These are phyloP conservation scores for Engystomops pustulosus DNA, from an alignment of 2,113 vertebrate genomes.

Conservation along the genomic window DNA sequence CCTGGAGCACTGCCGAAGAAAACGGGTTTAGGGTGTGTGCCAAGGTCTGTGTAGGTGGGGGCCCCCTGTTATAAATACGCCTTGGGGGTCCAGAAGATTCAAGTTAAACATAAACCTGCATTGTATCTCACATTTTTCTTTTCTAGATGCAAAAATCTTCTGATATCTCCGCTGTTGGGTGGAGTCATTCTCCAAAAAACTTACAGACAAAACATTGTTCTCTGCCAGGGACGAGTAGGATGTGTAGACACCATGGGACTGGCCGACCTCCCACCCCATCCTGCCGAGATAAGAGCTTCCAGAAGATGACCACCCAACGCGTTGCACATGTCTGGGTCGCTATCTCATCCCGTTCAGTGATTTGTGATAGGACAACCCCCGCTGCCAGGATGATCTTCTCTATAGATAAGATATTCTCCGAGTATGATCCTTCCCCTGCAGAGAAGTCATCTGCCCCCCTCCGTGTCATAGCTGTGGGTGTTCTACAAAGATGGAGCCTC, in stretches of 20 bases:
- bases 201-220: constrained; percentile 14
- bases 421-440: neutral
- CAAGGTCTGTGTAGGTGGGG: too few relatives aligned
- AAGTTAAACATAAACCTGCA: neutral
- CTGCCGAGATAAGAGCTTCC: neutral
- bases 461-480: neutral
- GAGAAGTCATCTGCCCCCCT: neutral
- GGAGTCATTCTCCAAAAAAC: neutral
- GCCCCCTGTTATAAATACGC: neutral
- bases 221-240: neutral
- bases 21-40: too few relatives aligned
- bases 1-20: too few relatives aligned
- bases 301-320: constrained; percentile 11
- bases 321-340: neutral
- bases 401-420: neutral
- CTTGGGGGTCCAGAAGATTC: neutral
- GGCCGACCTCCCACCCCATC: neutral
- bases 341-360: neutral
- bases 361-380: neutral
- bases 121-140: neutral
- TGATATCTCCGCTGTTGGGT: neutral
- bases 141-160: neutral
- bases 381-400: neutral
- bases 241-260: constrained; percentile 18
- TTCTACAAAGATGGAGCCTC: neutral